These are phyloP conservation scores for Psilopsiagon aurifrons DNA, from an alignment of 2,113 vertebrate species.

Conservation along the genomic window DNA sequence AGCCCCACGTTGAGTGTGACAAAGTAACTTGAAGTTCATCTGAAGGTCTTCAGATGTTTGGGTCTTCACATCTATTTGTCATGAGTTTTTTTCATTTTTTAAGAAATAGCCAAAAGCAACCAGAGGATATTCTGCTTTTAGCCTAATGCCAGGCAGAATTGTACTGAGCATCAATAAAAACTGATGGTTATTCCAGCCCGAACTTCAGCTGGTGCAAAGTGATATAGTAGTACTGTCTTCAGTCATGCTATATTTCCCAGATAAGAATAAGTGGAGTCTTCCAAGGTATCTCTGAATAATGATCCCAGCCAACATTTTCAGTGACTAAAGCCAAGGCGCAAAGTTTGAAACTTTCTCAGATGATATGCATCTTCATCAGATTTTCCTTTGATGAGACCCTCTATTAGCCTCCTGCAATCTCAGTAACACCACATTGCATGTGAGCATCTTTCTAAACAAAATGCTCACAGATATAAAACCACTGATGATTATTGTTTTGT, in stretches of 20 bases:
- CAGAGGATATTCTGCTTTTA: background rate
- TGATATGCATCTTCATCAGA: background rate
- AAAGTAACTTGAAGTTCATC: background rate
- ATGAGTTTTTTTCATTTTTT: background rate
- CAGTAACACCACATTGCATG: background rate
- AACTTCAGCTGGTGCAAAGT: background rate
- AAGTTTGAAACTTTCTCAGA: background rate
- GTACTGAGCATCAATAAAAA: background rate
- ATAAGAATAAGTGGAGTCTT: background rate
- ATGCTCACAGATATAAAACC: background rate
- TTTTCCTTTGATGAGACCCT: background rate
- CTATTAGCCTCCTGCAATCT: background rate
- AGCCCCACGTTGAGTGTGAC: background rate
- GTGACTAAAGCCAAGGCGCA: background rate
- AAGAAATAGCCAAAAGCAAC: background rate
- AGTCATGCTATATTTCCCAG: background rate
- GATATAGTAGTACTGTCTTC: background rate
- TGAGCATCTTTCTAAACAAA: background rate
- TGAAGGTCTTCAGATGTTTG: background rate
- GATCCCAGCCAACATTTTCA: background rate
- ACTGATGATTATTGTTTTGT: background rate
- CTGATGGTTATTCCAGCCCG: background rate
- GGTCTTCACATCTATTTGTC: background rate
- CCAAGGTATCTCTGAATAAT: background rate
- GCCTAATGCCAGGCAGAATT: background rate